phyloP scores from a whole-genome alignment of 2,888 invertebrate genomes.

The Synergus umbraculus region DNA sequence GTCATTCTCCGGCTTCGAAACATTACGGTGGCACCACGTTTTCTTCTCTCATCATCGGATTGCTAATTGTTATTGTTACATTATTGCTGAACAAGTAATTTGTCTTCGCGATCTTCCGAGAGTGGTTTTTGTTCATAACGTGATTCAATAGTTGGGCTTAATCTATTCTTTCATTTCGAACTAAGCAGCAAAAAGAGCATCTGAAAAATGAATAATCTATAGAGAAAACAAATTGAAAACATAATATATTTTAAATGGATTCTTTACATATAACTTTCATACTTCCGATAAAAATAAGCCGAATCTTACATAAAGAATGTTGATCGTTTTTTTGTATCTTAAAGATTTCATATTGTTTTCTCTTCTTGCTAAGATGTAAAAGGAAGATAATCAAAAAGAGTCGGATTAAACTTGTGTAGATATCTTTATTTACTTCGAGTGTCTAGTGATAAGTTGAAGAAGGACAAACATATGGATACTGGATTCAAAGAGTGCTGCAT shows the following conservation, averaged over 20 bases:
- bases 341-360: neutral
- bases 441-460: neutral
- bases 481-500: neutral
- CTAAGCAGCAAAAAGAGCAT: neutral
- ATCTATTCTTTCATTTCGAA: neutral
- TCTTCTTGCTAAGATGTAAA: neutral
- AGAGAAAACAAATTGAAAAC: neutral
- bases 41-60: neutral
- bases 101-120: neutral
- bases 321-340: too few species aligned
- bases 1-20: conserved; percentile 67
- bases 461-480: conserved; percentile 10
- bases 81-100: neutral
- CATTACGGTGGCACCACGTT: conserved; percentile 52
- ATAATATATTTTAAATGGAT: neutral
- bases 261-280: too few species aligned
- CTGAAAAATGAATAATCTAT: neutral
- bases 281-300: too few species aligned
- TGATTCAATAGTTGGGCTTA: neutral
- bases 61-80: neutral
- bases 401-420: neutral
- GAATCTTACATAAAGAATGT: too few species aligned
- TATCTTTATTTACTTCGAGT: neutral
- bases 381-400: neutral
- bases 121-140: neutral